These are phyloP conservation scores for Melopsittacus undulatus DNA, from an alignment of 2,797 vertebrate genomes.

Conservation along the genomic window DNA sequence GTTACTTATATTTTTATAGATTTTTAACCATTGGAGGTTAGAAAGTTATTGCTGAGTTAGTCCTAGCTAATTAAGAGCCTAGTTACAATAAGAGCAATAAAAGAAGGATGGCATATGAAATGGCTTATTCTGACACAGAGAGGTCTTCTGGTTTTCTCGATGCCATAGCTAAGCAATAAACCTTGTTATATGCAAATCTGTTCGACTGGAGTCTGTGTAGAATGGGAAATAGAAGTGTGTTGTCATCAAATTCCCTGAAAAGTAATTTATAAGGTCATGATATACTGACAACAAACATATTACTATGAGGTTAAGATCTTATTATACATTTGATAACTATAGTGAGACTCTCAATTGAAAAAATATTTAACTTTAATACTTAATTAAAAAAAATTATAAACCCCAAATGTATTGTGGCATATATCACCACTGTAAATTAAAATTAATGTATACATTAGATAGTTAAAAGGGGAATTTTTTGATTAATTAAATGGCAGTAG, in stretches of 20 bases:
- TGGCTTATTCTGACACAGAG: neutral
- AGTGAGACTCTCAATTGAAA: neutral
- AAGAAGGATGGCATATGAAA: neutral
- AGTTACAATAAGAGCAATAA: neutral
- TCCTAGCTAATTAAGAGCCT: neutral
- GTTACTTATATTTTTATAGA: neutral
- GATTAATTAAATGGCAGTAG: neutral
- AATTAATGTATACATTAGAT: neutral
- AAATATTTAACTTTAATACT: neutral
- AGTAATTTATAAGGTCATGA: neutral
- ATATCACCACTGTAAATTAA: neutral
- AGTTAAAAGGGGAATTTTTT: neutral
- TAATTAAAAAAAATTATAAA: neutral
- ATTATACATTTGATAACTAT: neutral
- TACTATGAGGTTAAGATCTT: neutral
- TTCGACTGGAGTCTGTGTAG: neutral
- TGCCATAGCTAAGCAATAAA: neutral
- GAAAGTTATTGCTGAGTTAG: neutral
- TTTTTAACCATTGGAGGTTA: neutral
- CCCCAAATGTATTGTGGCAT: neutral
- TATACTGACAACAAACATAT: neutral
- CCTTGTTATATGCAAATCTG: neutral
- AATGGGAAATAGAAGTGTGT: neutral
- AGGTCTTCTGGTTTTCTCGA: neutral
- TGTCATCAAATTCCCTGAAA: slow-evolving; percentile 2